Base-by-base conservation (phyloP, 2,888 invertebrate species). In the Lobophora halterata region DNA sequence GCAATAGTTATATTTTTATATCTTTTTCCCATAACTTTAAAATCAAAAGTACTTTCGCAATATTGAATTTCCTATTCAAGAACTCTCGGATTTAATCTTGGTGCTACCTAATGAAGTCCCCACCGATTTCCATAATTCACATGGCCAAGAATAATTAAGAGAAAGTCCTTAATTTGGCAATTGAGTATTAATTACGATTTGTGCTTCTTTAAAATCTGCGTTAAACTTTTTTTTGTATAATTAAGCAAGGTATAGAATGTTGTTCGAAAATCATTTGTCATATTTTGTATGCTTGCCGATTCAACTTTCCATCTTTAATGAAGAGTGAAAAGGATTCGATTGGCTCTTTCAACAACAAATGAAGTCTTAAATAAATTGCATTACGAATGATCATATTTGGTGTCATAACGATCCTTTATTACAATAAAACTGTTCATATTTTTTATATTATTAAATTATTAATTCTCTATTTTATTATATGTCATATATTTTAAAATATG, bases 131-230 rank as follows among this genome's bases (percentile, higher is more conserved):
- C 32, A 44, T 39, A 28, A 31, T 21, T 44, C 26, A 34, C 21
- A 31, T 47, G 26, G 11, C 26, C 34, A 37, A 29, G 19, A 30
- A 27, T 30, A 44, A 48, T 46, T 48, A 43, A 46, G 43, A 31
- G 48, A 51, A 48, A 51, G 51, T 38, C 40, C 29, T 34, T 33
- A 23, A 35, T 25, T 35, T 31, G 20, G 33, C 21, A 25, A 41
- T 35, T 35, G 28, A 17, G 24, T 28, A 18, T 29, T 25, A 37
- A 32, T 32, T 28, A 33, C n/a, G n/a, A n/a, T 43, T 24, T 23
- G 11, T 7, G 14, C 21, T 24, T 23, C 36, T 12, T 32, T 35
- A 16, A 23, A 35, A 27, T 19, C 20, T 9, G 24, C 19, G 13
- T 18, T 26, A 30, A 25, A 19, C 10, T 27, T 25, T 6, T 14